A percentile compares a stretch with the other conserved stretches of the same genome.
These are phyloP conservation scores for Piaya cayana DNA, from an alignment of 2,113 vertebrate genomes.

Conservation along the genomic window DNA sequence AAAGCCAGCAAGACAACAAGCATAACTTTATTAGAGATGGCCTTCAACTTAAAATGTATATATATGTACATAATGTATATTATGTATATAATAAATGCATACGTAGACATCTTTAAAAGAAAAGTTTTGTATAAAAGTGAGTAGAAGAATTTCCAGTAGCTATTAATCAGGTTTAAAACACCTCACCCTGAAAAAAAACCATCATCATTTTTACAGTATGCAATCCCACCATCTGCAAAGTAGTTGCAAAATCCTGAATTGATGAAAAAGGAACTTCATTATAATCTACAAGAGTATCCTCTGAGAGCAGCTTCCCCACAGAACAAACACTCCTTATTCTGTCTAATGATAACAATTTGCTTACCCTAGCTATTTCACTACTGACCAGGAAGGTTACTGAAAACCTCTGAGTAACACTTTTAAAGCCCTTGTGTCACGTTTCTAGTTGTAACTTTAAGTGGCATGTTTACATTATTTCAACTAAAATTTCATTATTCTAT, in stretches of 20 bases:
- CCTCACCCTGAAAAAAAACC: not conserved
- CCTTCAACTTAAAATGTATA: not conserved
- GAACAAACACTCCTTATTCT: not conserved
- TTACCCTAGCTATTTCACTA: not conserved
- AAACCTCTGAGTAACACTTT: not conserved
- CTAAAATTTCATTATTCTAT: not conserved
- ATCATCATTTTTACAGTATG: not conserved
- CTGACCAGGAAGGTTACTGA: not conserved
- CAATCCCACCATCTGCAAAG: not conserved
- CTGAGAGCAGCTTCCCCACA: not conserved
- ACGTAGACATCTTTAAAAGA: not conserved
- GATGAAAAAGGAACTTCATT: constrained; percentile 34
- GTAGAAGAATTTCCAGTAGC: not conserved
- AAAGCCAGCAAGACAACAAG: not conserved
- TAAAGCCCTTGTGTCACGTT: not conserved
- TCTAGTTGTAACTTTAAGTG: not conserved
- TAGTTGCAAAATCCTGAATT: not conserved
- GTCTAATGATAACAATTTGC: not conserved
- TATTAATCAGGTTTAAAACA: not conserved
- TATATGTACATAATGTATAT: no score
- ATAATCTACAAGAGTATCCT: not conserved
- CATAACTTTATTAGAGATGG: not conserved
- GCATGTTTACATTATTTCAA: not conserved
- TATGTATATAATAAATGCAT: not conserved
- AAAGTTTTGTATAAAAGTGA: not conserved